Percentiles rank a stretch among this genome's conserved stretches.
Evolutionary conservation across 2,113 vertebrate species (phyloP).

Genomic region (Brevimyrus niger): DNA sequence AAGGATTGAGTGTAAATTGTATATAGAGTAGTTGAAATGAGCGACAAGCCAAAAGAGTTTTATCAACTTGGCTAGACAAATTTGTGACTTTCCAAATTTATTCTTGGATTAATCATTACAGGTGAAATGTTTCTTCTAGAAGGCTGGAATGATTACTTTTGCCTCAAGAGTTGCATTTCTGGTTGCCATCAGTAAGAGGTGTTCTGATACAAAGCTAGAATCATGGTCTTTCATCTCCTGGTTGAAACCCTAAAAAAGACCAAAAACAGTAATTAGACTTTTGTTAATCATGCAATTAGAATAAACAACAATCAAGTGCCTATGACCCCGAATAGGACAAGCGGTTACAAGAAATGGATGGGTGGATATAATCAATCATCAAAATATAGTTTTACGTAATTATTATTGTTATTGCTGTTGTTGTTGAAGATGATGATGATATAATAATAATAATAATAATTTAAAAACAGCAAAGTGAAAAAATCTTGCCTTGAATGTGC

Average conservation of each 20-base stretch:
- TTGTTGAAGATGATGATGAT: neutral
- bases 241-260: slow-evolving; percentile 73
- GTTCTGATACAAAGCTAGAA: slow-evolving; percentile 79
- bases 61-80: neutral
- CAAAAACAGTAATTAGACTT: neutral
- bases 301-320: neutral
- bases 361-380: neutral
- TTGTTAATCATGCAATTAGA: neutral
- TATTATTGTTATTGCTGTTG: neutral
- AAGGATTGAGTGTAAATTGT: neutral
- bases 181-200: slow-evolving; percentile 81
- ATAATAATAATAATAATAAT: neutral
- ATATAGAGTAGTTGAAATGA: neutral
- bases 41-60: neutral
- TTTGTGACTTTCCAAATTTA: neutral
- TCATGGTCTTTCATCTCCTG: slow-evolving; percentile 91
- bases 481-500: slow-evolving; percentile 82
- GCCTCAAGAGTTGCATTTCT: slow-evolving; percentile 79
- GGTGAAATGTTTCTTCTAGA: neutral
- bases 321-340: too few relatives aligned
- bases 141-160: slow-evolving; percentile 64
- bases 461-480: neutral
- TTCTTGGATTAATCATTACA: neutral
- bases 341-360: too few relatives aligned
- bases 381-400: neutral